Conservation (phyloP, 2,797 vertebrate genomes). For the Potorous gilbertii region DNA sequence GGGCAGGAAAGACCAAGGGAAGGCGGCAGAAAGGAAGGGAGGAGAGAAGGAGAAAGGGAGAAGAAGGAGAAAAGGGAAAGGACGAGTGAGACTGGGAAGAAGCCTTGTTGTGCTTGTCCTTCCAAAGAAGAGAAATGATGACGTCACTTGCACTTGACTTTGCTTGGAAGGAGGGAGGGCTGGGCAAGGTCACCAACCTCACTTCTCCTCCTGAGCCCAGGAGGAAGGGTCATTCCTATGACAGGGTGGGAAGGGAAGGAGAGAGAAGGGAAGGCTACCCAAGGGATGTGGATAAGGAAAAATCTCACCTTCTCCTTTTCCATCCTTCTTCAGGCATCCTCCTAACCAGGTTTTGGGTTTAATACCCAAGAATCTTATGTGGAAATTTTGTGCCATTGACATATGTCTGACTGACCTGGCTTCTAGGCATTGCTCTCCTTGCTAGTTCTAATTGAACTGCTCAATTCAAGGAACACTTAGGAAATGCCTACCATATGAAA, state of each 20-base stretch:
- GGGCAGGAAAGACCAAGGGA: too few species aligned
- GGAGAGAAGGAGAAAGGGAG: neutral
- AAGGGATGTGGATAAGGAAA: neutral
- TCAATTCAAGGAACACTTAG: neutral
- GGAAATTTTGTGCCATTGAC: neutral
- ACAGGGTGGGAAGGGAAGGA: too few species aligned
- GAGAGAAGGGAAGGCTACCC: neutral
- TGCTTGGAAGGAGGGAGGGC: too few species aligned
- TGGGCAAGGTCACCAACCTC: too few species aligned
- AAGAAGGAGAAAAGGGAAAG: neutral
- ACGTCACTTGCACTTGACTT: too few species aligned
- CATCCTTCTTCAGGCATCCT: neutral
- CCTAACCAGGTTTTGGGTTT: neutral
- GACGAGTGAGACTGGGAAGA: too few species aligned
- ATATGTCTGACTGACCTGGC: too few species aligned
- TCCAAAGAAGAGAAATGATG: too few species aligned
- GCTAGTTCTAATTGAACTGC: neutral
- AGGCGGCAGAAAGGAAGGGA: neutral
- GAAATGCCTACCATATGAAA: neutral
- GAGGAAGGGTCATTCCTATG: neutral
- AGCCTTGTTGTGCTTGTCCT: too few species aligned
- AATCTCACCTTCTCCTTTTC: neutral
- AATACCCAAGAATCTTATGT: neutral
- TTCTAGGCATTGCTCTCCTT: neutral
- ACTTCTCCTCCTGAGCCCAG: too few species aligned